Evolutionary conservation across 2,113 vertebrate species (phyloP), one percentile per base, ranked within the genome.

Genomic region (Stegastes partitus): DNA sequence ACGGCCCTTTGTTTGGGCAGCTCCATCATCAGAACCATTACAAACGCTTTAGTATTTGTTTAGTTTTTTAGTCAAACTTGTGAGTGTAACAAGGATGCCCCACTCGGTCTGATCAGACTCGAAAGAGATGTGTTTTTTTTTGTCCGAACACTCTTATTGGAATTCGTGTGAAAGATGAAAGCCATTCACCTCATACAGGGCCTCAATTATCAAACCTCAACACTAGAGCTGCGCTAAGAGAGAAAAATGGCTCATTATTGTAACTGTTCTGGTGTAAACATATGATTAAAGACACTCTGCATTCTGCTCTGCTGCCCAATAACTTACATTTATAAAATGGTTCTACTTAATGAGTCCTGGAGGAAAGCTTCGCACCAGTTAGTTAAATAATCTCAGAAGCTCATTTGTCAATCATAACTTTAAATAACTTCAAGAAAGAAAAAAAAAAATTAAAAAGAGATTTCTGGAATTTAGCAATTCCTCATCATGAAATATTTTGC

Each of bases 61-160:
- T 53, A 50, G 56, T 54, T 42, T 34, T 80, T 78, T 79, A 83
- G 87, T 88, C 85, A 87, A 74, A 83, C 28, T 4, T 50, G 51
- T 62, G 18, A 26, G 42, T 5, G 39, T 9, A n/a, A 71, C 42
- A 18, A 65, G 49, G 39, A 51, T 0, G 25, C 61, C 70, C 26
- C 62, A 22, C 66, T 51, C 44, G 9, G 39, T 37, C 21, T 67
- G 77, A 69, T 56, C 53, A 23, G 15, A 62, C 74, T 55, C 4
- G 1, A 14, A 42, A 18, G 37, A 73, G 50, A 54, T 44, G 23
- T 18, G 42, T 79, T 74, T 55, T 79, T 74, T 55, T 74, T 76
- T 72, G 51, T 75, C 49, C 49, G 14, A n/a, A 18, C 22, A 1
- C 26, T 50, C 37, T 83, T 47, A 75, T 65, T 72, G 50, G 53